Conservation (phyloP, 2,113 vertebrate species). For the Mormoops blainvillei region DNA sequence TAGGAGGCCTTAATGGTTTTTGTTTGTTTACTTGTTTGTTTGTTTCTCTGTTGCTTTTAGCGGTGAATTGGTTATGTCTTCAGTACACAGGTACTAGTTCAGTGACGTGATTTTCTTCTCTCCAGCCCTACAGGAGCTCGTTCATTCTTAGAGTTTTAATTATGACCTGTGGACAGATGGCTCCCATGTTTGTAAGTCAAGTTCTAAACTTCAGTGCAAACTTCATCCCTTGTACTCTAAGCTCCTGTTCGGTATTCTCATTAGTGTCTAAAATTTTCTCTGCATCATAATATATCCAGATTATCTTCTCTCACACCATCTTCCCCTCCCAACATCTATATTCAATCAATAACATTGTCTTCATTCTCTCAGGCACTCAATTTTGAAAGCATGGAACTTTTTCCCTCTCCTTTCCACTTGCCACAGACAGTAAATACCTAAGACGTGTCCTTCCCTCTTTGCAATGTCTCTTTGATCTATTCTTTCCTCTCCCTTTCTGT, state of each 20-base stretch:
- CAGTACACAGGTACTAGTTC: not conserved
- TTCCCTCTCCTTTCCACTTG: not conserved
- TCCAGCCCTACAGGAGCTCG: not conserved
- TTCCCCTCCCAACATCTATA: not conserved
- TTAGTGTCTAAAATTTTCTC: not conserved
- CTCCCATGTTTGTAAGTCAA: not conserved
- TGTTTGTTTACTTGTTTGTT: not conserved
- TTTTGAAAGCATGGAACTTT: not conserved
- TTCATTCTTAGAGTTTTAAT: not conserved
- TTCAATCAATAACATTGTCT: no score
- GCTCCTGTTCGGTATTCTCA: not conserved
- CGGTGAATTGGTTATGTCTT: not conserved
- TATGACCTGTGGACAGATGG: not conserved
- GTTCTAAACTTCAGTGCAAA: not conserved
- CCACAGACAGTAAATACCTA: not conserved
- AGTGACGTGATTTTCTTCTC: not conserved
- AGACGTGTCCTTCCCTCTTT: not conserved
- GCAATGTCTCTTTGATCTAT: not conserved
- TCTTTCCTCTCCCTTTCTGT: not conserved
- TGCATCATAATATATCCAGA: not conserved
- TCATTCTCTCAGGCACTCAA: not conserved
- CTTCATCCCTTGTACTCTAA: not conserved
- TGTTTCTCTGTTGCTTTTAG: not conserved
- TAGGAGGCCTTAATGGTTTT: accelerated
- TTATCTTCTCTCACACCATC: not conserved